A percentile compares a stretch with the other conserved stretches of the same genome.
These are phyloP conservation scores for Deilephila elpenor DNA, from an alignment of 2,888 invertebrate species.

Conservation along the genomic window DNA sequence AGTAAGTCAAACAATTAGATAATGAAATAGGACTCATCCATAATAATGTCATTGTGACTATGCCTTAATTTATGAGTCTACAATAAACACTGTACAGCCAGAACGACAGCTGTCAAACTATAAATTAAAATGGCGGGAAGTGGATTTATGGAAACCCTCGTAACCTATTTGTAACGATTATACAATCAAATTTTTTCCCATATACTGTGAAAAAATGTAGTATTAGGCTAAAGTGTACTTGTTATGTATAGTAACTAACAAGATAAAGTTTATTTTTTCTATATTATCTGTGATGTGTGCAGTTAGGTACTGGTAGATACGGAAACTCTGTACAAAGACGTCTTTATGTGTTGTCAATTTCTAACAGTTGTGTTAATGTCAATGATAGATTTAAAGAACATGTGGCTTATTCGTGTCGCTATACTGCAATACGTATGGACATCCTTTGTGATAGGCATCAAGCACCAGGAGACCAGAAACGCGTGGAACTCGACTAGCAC, in stretches of 20 bases:
- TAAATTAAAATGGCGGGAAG: not conserved
- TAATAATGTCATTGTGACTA: not conserved
- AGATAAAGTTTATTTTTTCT: constrained; percentile 73
- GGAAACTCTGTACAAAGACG: constrained; percentile 71
- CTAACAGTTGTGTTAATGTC: constrained; percentile 51
- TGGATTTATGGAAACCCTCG: constrained; percentile 16
- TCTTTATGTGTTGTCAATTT: constrained; percentile 79
- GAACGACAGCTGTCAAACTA: constrained; percentile 12
- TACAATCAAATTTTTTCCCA: constrained; percentile 28
- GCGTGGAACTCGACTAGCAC: constrained; percentile 25
- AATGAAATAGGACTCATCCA: not conserved
- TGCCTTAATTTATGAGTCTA: constrained; percentile 17
- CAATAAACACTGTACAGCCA: not conserved
- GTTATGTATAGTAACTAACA: constrained; percentile 69
- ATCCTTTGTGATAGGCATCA: constrained; percentile 56
- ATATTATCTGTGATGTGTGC: constrained; percentile 76
- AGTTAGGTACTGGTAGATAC: constrained; percentile 61
- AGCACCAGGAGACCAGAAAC: constrained; percentile 53
- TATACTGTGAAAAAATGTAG: constrained; percentile 42
- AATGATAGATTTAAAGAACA: constrained; percentile 58
- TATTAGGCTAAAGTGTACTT: constrained; percentile 70
- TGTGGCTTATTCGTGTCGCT: constrained; percentile 74
- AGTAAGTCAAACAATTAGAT: not conserved
- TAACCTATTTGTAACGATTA: constrained; percentile 26
- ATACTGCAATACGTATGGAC: constrained; percentile 59